Evolutionary conservation across 2,797 vertebrate species (phyloP), one percentile per base, ranked within the genome.

Genomic region (Ictinia mississippiensis): DNA sequence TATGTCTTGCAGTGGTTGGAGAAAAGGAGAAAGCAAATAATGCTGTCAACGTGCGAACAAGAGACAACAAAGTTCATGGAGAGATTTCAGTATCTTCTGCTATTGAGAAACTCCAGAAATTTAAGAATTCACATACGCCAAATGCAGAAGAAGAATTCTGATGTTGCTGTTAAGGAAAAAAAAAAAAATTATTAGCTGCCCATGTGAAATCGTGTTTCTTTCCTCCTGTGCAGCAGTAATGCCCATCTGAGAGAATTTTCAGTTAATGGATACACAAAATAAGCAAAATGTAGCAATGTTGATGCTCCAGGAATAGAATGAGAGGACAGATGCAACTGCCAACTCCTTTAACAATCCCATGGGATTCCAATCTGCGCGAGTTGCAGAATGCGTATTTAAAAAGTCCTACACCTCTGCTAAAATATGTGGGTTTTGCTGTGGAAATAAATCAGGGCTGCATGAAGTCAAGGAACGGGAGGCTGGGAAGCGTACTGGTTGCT

Each of bases 51-150:
- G 99, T 99, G 95, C 98, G 99, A 92, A 99, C 99, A 7, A 99
- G 99, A 96, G 99, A 99, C 98, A 99, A 99, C 98, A 99, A 99
- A 96, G 98, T 99, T 94, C 99, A 99, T 0, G 99, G 99, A 71
- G 99, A 99, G 90, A 97, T 99, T 97, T 97, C 97, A 1, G 90
- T 99, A 50, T 82, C 97, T 10, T 98, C 98, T 93, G 99, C 98
- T 90, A 97, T 99, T 87, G 98, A 98, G 78, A 99, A 99, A 87
- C 97, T 99, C 90, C 98, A 97, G 94, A 98, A 98, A 72, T 97
- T 99, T 81, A 99, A 98, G 96, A 98, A 97, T 42, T 98, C 98
- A 13, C 98, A 96, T 63, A 98, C 97, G 83, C 96, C 94, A 73
- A 98, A 97, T 29, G 99, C 99, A 11, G 99, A 99, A 96, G 99